Evolutionary conservation across 2,797 vertebrate genomes (phyloP).

Genomic region (Acipenser ruthenus): DNA sequence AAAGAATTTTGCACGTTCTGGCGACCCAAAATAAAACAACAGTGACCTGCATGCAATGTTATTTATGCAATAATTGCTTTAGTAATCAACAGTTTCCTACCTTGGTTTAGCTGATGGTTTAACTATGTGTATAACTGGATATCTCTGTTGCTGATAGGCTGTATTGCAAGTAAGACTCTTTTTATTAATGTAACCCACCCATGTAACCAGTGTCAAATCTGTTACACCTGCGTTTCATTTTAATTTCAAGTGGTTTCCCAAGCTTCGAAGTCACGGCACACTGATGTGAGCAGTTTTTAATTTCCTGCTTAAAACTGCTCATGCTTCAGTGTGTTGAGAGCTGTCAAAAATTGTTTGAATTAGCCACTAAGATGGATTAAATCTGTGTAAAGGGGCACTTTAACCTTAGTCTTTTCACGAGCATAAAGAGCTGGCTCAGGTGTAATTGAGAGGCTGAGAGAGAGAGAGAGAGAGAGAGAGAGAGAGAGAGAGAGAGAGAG

Average conservation of each 20-base stretch:
- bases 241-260: constrained; percentile 14
- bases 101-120: constrained; percentile 24
- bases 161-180: constrained; percentile 33
- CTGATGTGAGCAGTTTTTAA: constrained; percentile 12
- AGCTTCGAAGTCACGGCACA: constrained; percentile 8
- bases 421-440: constrained; percentile 2
- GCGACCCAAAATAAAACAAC: constrained; percentile 29
- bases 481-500: too few species aligned
- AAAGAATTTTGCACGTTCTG: constrained; percentile 32
- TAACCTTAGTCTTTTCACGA: constrained; percentile 2
- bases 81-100: not conserved
- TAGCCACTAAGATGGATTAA: constrained; percentile 13
- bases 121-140: constrained; percentile 53
- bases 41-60: constrained; percentile 40
- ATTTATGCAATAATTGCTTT: constrained; percentile 44
- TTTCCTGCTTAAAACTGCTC: constrained; percentile 15
- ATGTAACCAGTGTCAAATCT: not conserved
- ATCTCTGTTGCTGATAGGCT: constrained; percentile 55
- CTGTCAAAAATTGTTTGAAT: constrained; percentile 17
- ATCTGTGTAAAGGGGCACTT: constrained; percentile 4
- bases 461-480: too few species aligned
- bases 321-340: constrained; percentile 10
- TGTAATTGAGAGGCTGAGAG: constrained; percentile 1
- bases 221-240: constrained; percentile 7
- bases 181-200: not conserved